Conservation (phyloP, 2,797 vertebrate genomes). For the Gymnocypris eckloni region DNA sequence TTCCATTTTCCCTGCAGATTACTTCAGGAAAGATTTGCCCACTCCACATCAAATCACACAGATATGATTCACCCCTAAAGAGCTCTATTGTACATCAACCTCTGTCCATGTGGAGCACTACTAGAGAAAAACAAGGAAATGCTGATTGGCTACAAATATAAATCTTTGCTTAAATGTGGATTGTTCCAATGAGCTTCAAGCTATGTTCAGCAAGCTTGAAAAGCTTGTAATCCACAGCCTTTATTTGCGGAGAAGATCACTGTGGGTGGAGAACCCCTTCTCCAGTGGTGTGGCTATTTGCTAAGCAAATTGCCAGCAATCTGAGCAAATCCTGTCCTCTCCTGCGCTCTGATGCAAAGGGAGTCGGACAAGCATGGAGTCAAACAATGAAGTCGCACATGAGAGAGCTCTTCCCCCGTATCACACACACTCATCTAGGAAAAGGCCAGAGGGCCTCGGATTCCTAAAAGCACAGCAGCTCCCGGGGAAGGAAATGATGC, state of each 20-base stretch:
- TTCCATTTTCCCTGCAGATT: constrained; percentile 4
- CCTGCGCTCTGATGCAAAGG: constrained; percentile 53
- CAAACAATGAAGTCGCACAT: constrained; percentile 63
- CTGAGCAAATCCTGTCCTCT: constrained; percentile 55
- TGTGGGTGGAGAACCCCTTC: constrained; percentile 53
- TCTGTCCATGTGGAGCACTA: neutral
- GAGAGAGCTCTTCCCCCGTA: constrained; percentile 53
- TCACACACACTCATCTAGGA: constrained; percentile 51
- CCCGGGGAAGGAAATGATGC: constrained; percentile 43
- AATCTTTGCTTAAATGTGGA: neutral
- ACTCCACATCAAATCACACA: neutral
- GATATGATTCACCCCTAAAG: neutral
- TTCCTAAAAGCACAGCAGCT: constrained; percentile 48
- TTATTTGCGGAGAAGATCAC: constrained; percentile 52
- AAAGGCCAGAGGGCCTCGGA: constrained; percentile 16
- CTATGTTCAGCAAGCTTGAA: constrained; percentile 4
- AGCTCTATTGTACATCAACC: neutral
- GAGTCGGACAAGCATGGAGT: constrained; percentile 60
- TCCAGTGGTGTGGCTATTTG: constrained; percentile 69
- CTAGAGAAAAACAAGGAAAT: neutral
- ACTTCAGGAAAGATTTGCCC: neutral
- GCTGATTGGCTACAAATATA: neutral
- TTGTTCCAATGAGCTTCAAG: neutral
- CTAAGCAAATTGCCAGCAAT: constrained; percentile 73
- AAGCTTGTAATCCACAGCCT: constrained; percentile 22